phyloP scores from a whole-genome alignment of 2,797 vertebrate species.

The Numenius phaeopus region DNA sequence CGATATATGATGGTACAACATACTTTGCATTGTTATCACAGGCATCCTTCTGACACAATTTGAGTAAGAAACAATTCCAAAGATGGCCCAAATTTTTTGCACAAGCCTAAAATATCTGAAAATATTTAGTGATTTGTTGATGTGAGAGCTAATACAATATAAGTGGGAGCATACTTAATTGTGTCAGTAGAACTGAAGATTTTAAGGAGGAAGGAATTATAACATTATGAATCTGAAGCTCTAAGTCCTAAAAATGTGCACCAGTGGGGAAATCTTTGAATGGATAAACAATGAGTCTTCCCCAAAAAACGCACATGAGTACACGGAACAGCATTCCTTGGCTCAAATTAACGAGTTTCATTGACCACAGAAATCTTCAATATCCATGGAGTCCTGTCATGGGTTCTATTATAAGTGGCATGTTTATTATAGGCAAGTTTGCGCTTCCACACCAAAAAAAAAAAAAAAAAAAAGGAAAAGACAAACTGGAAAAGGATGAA shows the following conservation, averaged over 20 bases:
- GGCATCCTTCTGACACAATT: not conserved
- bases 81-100: not conserved
- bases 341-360: not conserved
- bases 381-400: not conserved
- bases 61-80: not conserved
- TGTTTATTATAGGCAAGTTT: not conserved
- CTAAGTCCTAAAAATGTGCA: not conserved
- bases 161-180: not conserved
- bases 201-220: not conserved
- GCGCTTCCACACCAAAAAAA: not conserved
- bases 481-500: not conserved
- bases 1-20: not conserved
- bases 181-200: not conserved
- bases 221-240: not conserved
- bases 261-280: constrained; percentile 4
- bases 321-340: constrained; percentile 11
- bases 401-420: not conserved
- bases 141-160: not conserved
- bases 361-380: constrained; percentile 21
- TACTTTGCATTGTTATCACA: not conserved
- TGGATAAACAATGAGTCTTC: not conserved
- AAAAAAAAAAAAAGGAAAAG: not conserved
- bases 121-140: not conserved
- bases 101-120: not conserved
- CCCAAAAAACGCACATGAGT: not conserved